Evolutionary conservation across 2,113 vertebrate genomes (phyloP).

Genomic region (Regulus satrapa): DNA sequence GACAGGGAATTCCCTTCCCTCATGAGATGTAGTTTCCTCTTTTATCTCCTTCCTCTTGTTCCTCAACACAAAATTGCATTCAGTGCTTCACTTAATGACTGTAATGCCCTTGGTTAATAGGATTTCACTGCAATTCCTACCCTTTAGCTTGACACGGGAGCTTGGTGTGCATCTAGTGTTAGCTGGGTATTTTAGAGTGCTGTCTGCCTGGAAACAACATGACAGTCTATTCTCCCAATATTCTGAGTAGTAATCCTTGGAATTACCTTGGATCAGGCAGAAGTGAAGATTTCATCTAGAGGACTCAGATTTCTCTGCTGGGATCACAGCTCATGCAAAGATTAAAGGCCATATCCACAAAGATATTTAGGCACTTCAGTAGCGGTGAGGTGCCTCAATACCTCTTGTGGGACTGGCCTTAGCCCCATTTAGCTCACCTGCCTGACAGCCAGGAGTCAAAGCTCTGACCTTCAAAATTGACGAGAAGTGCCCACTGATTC

Average conservation of each 20-base stretch:
- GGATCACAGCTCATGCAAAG: slow-evolving; percentile 20
- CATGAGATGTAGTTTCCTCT: not conserved
- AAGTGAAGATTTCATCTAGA: slow-evolving; percentile 54
- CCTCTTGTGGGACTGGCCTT: not conserved
- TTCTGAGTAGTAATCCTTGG: slow-evolving; percentile 64
- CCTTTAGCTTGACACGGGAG: slow-evolving; percentile 32
- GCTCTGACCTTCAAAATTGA: not conserved
- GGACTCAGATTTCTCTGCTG: slow-evolving; percentile 47
- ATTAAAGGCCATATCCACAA: slow-evolving; percentile 32
- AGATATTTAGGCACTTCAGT: not conserved
- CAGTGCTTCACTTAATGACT: slow-evolving; percentile 25
- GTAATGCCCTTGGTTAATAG: slow-evolving; percentile 55
- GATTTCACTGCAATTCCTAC: slow-evolving; percentile 41
- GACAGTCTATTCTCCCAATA: slow-evolving; percentile 24
- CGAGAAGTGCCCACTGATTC: not conserved
- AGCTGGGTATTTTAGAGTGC: slow-evolving; percentile 13
- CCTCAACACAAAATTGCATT: not conserved
- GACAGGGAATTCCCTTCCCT: slow-evolving; percentile 4
- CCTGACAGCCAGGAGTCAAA: not conserved
- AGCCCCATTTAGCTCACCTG: not conserved
- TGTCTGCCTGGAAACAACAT: not conserved
- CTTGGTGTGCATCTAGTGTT: not conserved
- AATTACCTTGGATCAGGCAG: slow-evolving; percentile 61
- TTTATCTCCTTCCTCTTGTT: not conserved
- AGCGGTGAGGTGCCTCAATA: not conserved